Conservation (phyloP, 2,888 invertebrate species). For the Hoplodrina blanda region DNA sequence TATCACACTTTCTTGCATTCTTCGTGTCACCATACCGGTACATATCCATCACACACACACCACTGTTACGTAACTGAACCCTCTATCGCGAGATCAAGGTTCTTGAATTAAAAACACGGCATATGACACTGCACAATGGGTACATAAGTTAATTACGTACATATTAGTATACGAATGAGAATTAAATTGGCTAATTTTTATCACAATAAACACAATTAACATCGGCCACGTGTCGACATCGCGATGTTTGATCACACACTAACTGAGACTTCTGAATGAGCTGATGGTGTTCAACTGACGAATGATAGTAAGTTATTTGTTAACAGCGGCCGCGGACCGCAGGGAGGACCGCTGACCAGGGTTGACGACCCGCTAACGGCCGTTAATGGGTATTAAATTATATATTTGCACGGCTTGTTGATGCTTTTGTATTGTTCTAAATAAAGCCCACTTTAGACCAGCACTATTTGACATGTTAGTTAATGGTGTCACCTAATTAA, state of each 20-base stretch:
- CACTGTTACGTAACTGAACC: slow-evolving; percentile 68
- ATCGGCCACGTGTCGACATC: slow-evolving; percentile 78
- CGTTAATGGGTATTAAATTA: slow-evolving; percentile 58
- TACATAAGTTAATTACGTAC: slow-evolving; percentile 58
- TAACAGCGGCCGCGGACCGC: slow-evolving; percentile 26
- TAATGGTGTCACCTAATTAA: neutral
- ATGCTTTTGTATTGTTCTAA: slow-evolving; percentile 41
- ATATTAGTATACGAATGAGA: slow-evolving; percentile 38
- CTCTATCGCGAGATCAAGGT: slow-evolving; percentile 73
- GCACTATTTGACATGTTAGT: slow-evolving; percentile 2
- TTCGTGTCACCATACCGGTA: slow-evolving; percentile 73
- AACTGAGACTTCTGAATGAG: slow-evolving; percentile 75
- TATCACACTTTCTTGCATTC: slow-evolving; percentile 81
- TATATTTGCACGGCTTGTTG: slow-evolving; percentile 54
- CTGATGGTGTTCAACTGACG: slow-evolving; percentile 72
- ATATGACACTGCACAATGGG: slow-evolving; percentile 61
- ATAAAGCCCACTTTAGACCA: slow-evolving; percentile 29
- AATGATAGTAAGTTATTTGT: slow-evolving; percentile 65
- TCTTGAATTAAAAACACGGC: slow-evolving; percentile 61
- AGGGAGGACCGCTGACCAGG: slow-evolving; percentile 57
- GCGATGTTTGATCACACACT: slow-evolving; percentile 80
- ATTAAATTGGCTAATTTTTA: slow-evolving; percentile 43
- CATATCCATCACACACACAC: slow-evolving; percentile 72
- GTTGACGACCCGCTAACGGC: slow-evolving; percentile 68
- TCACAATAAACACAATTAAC: slow-evolving; percentile 66